phyloP scores from a whole-genome alignment of 2,888 invertebrate species.

The Gerris lacustris region DNA sequence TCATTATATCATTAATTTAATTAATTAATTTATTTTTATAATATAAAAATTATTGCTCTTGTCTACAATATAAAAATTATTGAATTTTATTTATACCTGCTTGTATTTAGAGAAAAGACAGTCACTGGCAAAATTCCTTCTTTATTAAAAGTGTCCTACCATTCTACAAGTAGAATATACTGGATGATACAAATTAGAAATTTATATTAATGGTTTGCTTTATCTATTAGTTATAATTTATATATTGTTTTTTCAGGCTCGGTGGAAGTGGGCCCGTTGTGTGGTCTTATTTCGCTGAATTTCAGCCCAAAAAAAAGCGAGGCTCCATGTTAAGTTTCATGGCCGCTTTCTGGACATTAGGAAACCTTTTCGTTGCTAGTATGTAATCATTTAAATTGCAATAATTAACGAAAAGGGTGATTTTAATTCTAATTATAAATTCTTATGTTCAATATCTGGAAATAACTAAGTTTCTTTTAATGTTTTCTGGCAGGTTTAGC shows the following conservation, averaged over 20 bases:
- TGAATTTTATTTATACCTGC: too few relatives aligned
- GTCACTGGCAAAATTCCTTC: too few relatives aligned
- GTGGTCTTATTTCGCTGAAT: constrained; percentile 91
- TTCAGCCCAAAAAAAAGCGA: constrained; percentile 79
- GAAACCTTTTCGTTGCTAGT: constrained; percentile 83
- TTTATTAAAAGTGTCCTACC: too few relatives aligned
- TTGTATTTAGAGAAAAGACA: too few relatives aligned
- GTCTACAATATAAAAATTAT: too few relatives aligned
- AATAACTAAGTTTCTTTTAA: neutral
- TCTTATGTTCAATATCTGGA: too few relatives aligned
- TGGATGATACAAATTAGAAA: too few relatives aligned
- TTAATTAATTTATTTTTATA: too few relatives aligned
- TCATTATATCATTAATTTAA: too few relatives aligned
- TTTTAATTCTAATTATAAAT: neutral
- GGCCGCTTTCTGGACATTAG: constrained; percentile 91
- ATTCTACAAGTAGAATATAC: too few relatives aligned
- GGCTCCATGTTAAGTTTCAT: constrained; percentile 87
- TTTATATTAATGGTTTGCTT: too few relatives aligned
- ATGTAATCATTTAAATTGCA: constrained; percentile 19
- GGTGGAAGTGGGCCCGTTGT: constrained; percentile 86
- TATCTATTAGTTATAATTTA: neutral
- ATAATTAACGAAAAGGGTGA: neutral
- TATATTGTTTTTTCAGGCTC: constrained; percentile 45
- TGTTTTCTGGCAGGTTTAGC: constrained; percentile 40
- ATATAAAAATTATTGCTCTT: too few relatives aligned